Percentiles rank a stretch among this genome's conserved stretches.
Evolutionary conservation across 1,140 invertebrate genomes (phyloP).

Genomic region (Drosophila orena): DNA sequence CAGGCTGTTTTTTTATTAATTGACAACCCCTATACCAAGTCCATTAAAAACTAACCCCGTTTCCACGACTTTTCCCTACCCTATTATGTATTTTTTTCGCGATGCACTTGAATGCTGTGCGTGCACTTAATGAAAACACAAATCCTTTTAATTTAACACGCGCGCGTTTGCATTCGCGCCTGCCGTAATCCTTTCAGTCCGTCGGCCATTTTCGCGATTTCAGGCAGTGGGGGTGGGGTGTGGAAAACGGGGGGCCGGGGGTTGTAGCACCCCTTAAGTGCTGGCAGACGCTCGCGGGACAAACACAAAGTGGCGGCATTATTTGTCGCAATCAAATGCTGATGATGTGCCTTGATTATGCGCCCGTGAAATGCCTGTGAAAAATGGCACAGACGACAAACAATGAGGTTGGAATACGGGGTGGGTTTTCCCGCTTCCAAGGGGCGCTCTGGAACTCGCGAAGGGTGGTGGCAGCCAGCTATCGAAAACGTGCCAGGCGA

Average conservation of each 20-base stretch:
- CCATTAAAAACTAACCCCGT: conserved; percentile 4
- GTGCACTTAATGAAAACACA: conserved; percentile 76
- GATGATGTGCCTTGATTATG: conserved; percentile 83
- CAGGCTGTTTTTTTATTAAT: not conserved
- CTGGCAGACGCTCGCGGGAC: conserved; percentile 38
- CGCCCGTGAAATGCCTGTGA: conserved; percentile 64
- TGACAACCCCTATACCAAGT: not conserved
- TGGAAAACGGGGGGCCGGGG: not conserved
- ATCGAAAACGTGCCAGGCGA: conserved; percentile 65
- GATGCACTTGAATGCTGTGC: conserved; percentile 37
- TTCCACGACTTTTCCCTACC: not conserved
- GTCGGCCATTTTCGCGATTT: conserved; percentile 61
- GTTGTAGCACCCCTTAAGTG: conserved; percentile 43
- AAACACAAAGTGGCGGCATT: conserved; percentile 83
- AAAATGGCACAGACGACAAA: conserved; percentile 59
- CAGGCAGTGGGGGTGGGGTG: not conserved
- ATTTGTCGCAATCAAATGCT: conserved; percentile 84
- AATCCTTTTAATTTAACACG: conserved; percentile 80
- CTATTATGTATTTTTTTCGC: not conserved
- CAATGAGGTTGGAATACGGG: conserved; percentile 25
- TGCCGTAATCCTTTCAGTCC: conserved; percentile 38
- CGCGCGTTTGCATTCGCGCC: conserved; percentile 34
- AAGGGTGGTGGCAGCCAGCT: conserved; percentile 28
- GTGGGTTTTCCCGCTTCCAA: conserved; percentile 22
- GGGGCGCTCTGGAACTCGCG: not conserved